Evolutionary conservation across 1,140 invertebrate species (phyloP), one percentile per base, ranked within the genome.

Genomic region (Dinothrombium tinctorium): DNA sequence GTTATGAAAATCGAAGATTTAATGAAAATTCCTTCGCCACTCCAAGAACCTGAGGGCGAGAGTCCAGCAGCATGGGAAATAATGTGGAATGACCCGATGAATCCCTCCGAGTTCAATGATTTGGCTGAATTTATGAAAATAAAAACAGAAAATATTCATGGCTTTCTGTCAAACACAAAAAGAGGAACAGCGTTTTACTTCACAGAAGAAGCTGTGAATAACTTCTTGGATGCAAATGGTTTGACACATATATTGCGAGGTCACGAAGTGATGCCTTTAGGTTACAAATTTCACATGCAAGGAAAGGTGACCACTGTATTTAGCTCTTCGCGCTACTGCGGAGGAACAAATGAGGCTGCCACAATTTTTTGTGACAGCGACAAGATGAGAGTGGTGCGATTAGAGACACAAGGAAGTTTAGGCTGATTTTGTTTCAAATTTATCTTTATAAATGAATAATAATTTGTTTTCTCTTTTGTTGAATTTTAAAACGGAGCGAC

Each of bases 121-220:
- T 38, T 37, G 32, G 31, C 26, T 2, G 37, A 46, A 11, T 29
- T 43, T 25, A 9, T 44, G 19, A 6, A 33, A 15, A 20, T 36
- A 20, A 21, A 46, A 26, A 19, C 23, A 12, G 44, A 28, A 9
- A 24, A 28, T 37, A 23, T 28, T 48, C 61, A 69, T 46, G 75
- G 74, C 2, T 78, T 76, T 60, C 66, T 68, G 2, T 55, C 57
- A 12, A 78, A 78, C 57, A 55, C 53, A 1, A 60, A 68, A 42
- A 60, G 74, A 48, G 72, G 73, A 29, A 77, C 74, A 0, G 75
- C 69, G 9, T 70, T 74, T 54, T 66, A 74, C 44, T 78, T 76
- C 53, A 71, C 63, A 47, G 61, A 61, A 47, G 62, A 65, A 20
- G 74, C 73, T 3, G 56, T 77, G n/a, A 62, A 69, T 37, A 51